Base-by-base conservation (phyloP, 2,113 vertebrate genomes). In the Phoxinus phoxinus region DNA sequence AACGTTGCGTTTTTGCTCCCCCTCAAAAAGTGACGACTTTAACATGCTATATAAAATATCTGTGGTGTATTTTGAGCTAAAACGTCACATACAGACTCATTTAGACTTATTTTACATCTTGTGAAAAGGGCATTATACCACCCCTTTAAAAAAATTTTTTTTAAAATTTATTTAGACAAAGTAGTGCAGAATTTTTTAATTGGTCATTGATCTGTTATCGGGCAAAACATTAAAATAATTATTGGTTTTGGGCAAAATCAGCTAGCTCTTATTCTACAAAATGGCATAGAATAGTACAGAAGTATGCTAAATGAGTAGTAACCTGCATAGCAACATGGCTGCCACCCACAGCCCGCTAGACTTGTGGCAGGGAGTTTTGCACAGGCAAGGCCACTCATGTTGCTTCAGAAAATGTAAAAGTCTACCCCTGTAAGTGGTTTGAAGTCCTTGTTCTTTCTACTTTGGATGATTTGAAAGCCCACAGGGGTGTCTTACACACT, bases 391-490 rank as follows among this genome's bases (percentile, higher is more conserved):
- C 2, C 71, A 46, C 71, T 73, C 71, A 13, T 8, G 27, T 53
- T 32, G 73, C 73, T 53, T 32, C 46, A 76, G 44, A 76, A 76
- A 76, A 53, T 76, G 7, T 17, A 32, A 19, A 76, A 76, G 17
- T 76, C 71, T 25, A 25, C 44, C 25, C 44, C 25, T 1, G 25
- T 53, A 76, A 48, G 46, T 76, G 73, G 25, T 76, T 76, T 76
- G 73, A 76, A 48, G 73, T 46, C 44, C n/a, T 53, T 32, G 23
- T 48, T 76, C 44, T 75, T 75, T 75, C 69, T 72, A 13, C 69
- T 44, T 56, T 58, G 41, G n/a, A 48, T 77, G 58, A 27, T 51
- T 3, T 79, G 13, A 84, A 37, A 75, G 48, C 53, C n/a, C 53
- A 74, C 35, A 83, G 30, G 46, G 32, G n/a, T 37, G 75, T 41